Evolutionary conservation across 1,140 invertebrate species (phyloP).

Genomic region (Temnothorax nylanderi): DNA sequence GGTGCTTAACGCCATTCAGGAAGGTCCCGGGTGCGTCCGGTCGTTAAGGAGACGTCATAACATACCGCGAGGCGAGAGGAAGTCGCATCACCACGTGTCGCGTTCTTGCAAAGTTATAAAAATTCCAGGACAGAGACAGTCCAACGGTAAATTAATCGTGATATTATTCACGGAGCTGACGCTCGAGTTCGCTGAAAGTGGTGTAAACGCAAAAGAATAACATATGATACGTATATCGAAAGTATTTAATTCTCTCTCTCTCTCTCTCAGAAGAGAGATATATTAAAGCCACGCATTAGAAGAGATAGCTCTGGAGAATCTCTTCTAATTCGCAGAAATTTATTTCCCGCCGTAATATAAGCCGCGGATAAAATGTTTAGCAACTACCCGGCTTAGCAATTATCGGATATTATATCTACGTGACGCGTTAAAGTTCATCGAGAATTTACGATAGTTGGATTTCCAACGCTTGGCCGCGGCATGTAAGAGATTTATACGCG

Average conservation of each 20-base stretch:
- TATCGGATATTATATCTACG: constrained; percentile 52
- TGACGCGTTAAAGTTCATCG: constrained; percentile 48
- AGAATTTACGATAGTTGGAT: constrained; percentile 42
- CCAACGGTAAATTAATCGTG: constrained; percentile 7
- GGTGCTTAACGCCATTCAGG: constrained; percentile 61
- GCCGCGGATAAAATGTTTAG: constrained; percentile 40
- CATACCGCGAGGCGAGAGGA: neutral
- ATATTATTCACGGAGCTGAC: neutral
- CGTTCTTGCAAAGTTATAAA: neutral
- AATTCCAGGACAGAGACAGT: constrained; percentile 2
- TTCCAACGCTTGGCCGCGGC: constrained; percentile 14
- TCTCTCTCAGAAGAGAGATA: neutral
- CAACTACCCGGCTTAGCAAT: constrained; percentile 35
- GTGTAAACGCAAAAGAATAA: neutral
- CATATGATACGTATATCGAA: neutral
- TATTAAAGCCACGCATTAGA: neutral
- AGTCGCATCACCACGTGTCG: neutral
- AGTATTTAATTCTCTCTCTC: neutral
- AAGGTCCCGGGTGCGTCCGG: constrained; percentile 59
- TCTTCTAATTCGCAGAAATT: constrained; percentile 43
- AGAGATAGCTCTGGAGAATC: neutral
- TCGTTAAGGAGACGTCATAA: constrained; percentile 52
- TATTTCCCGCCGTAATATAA: constrained; percentile 49
- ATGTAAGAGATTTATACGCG: constrained; percentile 38
- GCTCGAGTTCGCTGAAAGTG: neutral